Base-by-base conservation (phyloP, 2,888 invertebrate species). In the Mactromeris polynyma region DNA sequence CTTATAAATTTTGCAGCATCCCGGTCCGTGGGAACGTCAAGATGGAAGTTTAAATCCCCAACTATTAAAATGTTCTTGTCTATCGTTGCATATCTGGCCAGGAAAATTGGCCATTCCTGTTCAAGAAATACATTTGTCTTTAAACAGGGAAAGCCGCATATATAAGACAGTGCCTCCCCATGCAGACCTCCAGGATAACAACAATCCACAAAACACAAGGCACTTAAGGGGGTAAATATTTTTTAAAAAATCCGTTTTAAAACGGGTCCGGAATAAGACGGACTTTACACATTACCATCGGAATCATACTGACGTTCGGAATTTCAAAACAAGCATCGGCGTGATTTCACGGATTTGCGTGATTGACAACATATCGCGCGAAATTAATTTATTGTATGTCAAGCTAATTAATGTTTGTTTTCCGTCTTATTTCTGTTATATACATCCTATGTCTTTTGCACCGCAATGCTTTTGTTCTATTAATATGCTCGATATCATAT, bases 321-420 rank as follows among this genome's bases (percentile, higher is more conserved):
- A 73, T 26, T 26, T 36, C 19, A 73, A 73, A 73, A 73, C 73
- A 73, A 73, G 73, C 73, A 73, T 36, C 73, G 73, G 73, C 73
- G 73, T 33, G n/a, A n/a, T n/a, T n/a, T n/a, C 73, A 73, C 33
- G 73, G 36, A 73, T 36, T 36, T 33, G 73, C 73, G 73, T 33
- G 73, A 73, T 73, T 73, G 17, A 36, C 73, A 73, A 73, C 73
- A 73, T 54, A 21, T 4, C 33, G 36, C 33, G 73, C 33, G 73
- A 73, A 73, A 36, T 73, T 73, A 36, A 33, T 33, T 69, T 19
- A 7, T 36, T 73, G 33, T 73, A 6, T 73, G 31, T 33, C 4
- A 14, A 19, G 11, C 26, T 36, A 33, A 33, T 6, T 4, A 11
- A 36, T 36, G 3, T 33, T 36, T 73, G 17, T 36, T 73, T 33